Conservation (phyloP, 1,140 invertebrate genomes). For the Sweltsa coloradensis region DNA sequence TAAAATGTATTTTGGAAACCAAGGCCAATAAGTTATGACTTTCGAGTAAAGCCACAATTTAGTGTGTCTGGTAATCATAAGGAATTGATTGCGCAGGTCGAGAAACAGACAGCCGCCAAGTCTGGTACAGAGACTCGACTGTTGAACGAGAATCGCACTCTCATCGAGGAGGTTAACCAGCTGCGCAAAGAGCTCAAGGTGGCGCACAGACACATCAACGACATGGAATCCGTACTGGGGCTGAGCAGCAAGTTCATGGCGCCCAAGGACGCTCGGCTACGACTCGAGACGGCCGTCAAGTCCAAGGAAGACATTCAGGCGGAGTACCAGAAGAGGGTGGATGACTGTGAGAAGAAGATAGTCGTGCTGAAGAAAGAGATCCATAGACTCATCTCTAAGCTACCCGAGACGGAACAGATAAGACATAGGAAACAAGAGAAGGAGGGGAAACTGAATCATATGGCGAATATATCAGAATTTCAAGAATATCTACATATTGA, state of each 20-base stretch:
- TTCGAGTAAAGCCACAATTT: too few relatives aligned
- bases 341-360: conserved; percentile 24
- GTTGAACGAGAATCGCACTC: conserved; percentile 57
- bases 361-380: conserved; percentile 24
- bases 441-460: too few relatives aligned
- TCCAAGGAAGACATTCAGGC: conserved; percentile 46
- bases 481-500: too few relatives aligned
- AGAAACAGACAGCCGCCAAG: too few relatives aligned
- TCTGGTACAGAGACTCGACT: too few relatives aligned
- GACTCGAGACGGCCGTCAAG: conserved; percentile 43
- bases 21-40: too few relatives aligned
- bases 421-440: too few relatives aligned
- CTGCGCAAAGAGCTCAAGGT: conserved; percentile 52
- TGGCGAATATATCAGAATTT: too few relatives aligned
- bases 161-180: conserved; percentile 63
- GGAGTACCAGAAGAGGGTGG: conserved; percentile 38
- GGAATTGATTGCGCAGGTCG: too few relatives aligned
- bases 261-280: conserved; percentile 39
- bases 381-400: conserved; percentile 15
- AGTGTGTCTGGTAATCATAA: too few relatives aligned
- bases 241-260: conserved; percentile 38
- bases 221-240: conserved; percentile 58
- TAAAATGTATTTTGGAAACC: too few relatives aligned
- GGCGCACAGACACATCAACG: conserved; percentile 42
- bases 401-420: conserved; percentile 9